These are phyloP conservation scores for Aporophyla nigra DNA, from an alignment of 2,888 invertebrate genomes.

Conservation along the genomic window DNA sequence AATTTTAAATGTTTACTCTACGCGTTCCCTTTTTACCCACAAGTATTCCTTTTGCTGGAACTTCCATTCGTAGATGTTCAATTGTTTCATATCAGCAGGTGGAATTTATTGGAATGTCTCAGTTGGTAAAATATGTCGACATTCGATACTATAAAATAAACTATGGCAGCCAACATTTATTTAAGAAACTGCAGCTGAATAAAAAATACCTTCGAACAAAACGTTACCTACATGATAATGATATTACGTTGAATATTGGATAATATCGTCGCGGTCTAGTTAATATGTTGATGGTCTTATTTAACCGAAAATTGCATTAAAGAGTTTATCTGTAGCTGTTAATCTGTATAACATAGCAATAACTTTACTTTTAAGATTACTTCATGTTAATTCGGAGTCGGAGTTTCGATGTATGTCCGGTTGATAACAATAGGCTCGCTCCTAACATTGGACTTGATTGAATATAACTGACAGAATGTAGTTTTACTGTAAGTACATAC, in stretches of 20 bases:
- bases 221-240: conserved; percentile 6
- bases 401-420: not conserved
- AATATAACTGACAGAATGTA: not conserved
- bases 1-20: too few relatives aligned
- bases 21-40: not conserved
- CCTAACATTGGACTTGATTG: not conserved
- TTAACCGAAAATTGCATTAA: conserved; percentile 42
- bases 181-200: not conserved
- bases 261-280: conserved; percentile 54
- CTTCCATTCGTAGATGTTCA: not conserved
- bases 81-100: not conserved
- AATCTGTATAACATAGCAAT: conserved; percentile 17
- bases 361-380: conserved; percentile 10
- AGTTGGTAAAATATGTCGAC: not conserved
- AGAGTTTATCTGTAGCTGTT: conserved; percentile 17
- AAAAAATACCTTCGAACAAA: not conserved
- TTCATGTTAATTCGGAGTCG: not conserved
- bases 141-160: not conserved
- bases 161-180: too few relatives aligned
- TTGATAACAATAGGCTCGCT: not conserved
- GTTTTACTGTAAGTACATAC: too few relatives aligned
- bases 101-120: not conserved
- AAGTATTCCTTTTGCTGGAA: not conserved
- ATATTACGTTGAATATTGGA: conserved; percentile 51
- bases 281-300: conserved; percentile 30